phyloP scores from a whole-genome alignment of 2,888 invertebrate genomes.

The Globia sparganii region DNA sequence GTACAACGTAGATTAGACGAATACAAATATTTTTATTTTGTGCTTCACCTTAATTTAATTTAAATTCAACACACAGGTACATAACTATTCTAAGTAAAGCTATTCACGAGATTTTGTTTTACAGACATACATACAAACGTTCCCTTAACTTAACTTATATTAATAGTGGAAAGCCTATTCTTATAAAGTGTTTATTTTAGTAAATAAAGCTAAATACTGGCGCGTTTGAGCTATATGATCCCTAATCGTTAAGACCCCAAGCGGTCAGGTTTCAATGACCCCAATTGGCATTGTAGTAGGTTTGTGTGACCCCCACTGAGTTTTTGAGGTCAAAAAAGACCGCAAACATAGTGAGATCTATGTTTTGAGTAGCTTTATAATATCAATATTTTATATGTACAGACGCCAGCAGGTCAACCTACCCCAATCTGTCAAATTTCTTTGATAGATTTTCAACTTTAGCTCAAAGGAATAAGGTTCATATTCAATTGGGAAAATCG shows the following conservation, averaged over 20 bases:
- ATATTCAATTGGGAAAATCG: no score
- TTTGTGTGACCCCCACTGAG: not conserved
- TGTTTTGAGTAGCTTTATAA: not conserved
- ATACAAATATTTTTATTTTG: constrained; percentile 56
- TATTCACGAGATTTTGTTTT: constrained; percentile 53
- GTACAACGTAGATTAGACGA: constrained; percentile 44
- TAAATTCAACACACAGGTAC: constrained; percentile 54
- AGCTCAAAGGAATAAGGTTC: no score
- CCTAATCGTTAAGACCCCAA: constrained; percentile 4
- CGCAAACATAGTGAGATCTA: not conserved
- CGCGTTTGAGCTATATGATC: constrained; percentile 26
- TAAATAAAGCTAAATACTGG: constrained; percentile 58
- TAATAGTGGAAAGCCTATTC: constrained; percentile 53
- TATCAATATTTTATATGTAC: no score
- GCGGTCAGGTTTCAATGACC: not conserved
- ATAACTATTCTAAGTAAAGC: constrained; percentile 58
- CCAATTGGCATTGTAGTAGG: not conserved
- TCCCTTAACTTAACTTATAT: constrained; percentile 32
- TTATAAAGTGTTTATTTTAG: constrained; percentile 2
- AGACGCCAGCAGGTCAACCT: no score
- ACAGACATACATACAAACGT: constrained; percentile 47
- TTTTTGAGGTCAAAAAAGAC: not conserved
- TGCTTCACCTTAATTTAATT: constrained; percentile 37
- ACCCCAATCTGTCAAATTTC: no score
- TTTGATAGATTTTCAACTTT: no score